These are phyloP conservation scores for Thrips palmi DNA, from an alignment of 1,140 invertebrate genomes.

Conservation along the genomic window DNA sequence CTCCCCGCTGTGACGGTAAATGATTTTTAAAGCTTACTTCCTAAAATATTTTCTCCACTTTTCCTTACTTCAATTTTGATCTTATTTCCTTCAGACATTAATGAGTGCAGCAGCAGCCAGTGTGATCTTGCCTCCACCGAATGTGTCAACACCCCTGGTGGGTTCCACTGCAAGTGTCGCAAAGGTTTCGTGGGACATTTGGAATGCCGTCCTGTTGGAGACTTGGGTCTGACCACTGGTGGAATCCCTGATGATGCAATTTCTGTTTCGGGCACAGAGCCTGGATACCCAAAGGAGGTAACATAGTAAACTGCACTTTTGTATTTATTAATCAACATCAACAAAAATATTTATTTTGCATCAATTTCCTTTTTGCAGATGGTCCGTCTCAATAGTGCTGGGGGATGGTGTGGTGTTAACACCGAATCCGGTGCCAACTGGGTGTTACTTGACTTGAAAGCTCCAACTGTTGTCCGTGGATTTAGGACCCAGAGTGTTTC, in stretches of 20 bases:
- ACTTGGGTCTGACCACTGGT: conserved; percentile 73
- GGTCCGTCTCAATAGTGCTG: conserved; percentile 58
- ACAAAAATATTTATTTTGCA: background rate
- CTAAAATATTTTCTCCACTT: conserved; percentile 1
- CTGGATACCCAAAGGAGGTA: conserved; percentile 64
- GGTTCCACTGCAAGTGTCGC: conserved; percentile 80
- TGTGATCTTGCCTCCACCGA: conserved; percentile 81
- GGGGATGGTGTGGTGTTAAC: conserved; percentile 78
- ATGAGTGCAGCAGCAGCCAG: conserved; percentile 77
- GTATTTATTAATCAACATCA: conserved; percentile 5
- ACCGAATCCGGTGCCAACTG: conserved; percentile 71
- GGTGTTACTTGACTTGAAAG: conserved; percentile 71
- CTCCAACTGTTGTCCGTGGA: conserved; percentile 74
- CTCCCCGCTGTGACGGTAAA: conserved; percentile 62
- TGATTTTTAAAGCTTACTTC: background rate
- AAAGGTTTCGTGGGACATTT: conserved; percentile 68
- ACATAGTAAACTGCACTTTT: conserved; percentile 12
- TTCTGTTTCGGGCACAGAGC: conserved; percentile 61
- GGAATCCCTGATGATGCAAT: conserved; percentile 80
- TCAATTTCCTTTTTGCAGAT: conserved; percentile 30
- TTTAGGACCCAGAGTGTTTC: conserved; percentile 77
- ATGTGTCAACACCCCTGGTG: conserved; percentile 78
- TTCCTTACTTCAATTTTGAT: conserved; percentile 4
- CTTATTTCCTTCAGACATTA: conserved; percentile 45
- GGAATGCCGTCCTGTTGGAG: conserved; percentile 73